Evolutionary conservation across 2,888 invertebrate species (phyloP).

Genomic region (Drosophila cognata): DNA sequence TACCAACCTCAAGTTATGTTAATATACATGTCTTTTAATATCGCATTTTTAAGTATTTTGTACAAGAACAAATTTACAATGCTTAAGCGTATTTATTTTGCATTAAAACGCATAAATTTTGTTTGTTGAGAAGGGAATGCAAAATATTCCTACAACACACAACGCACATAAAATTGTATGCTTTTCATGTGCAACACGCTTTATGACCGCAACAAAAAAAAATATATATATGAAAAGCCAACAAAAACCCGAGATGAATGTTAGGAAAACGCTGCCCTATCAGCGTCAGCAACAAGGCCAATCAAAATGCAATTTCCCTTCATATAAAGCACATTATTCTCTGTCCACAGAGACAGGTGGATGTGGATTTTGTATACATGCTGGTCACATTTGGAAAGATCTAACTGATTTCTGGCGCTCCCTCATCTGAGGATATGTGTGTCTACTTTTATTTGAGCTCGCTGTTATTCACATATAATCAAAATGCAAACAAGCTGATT

Average conservation of each 20-base stretch:
- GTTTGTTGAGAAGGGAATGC: not conserved
- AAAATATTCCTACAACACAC: constrained; percentile 18
- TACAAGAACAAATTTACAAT: constrained; percentile 4
- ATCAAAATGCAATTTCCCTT: constrained; percentile 77
- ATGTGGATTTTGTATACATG: constrained; percentile 9
- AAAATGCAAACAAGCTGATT: constrained; percentile 78
- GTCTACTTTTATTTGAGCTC: constrained; percentile 15
- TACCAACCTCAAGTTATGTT: not conserved
- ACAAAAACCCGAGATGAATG: constrained; percentile 4
- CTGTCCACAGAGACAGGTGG: constrained; percentile 33
- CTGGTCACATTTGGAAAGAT: constrained; percentile 27
- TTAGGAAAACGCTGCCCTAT: constrained; percentile 60
- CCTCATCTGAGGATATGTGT: not conserved
- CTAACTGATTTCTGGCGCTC: constrained; percentile 19
- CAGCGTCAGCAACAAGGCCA: constrained; percentile 68
- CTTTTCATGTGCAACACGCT: constrained; percentile 48
- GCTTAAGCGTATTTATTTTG: constrained; percentile 60
- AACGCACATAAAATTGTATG: constrained; percentile 41
- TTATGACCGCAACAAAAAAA: constrained; percentile 34
- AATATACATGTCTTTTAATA: constrained; percentile 38
- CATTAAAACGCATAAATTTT: constrained; percentile 53
- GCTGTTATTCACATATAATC: constrained; percentile 63
- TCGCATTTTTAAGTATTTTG: constrained; percentile 19
- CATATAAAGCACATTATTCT: constrained; percentile 58
- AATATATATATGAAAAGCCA: too few relatives aligned